Conservation (phyloP, 1,140 invertebrate species). For the Drosophila kohkoa region DNA sequence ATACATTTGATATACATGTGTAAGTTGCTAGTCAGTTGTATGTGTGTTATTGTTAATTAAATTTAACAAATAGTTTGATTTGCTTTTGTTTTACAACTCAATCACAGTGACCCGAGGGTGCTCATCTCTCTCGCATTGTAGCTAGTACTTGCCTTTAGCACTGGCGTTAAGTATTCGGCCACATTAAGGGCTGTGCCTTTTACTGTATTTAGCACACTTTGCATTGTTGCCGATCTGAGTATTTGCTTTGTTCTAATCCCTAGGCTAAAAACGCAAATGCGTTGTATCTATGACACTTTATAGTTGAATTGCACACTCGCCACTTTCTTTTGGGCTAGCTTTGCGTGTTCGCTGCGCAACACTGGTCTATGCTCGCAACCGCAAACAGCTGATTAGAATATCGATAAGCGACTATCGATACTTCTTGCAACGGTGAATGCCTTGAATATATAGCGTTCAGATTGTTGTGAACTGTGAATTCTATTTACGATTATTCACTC, state of each 20-base stretch:
- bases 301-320: slow-evolving; percentile 44
- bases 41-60: neutral
- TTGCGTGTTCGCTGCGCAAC: slow-evolving; percentile 14
- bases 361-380: slow-evolving; percentile 1
- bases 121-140: slow-evolving; percentile 18
- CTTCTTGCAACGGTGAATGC: neutral
- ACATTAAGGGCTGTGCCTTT: slow-evolving; percentile 97
- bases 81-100: slow-evolving; percentile 9
- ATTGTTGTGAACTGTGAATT: neutral
- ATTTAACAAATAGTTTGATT: neutral
- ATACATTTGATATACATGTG: neutral
- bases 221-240: slow-evolving; percentile 88
- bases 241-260: slow-evolving; percentile 47
- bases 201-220: slow-evolving; percentile 97
- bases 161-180: slow-evolving; percentile 97
- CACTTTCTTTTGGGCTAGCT: slow-evolving; percentile 31
- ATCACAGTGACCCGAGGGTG: slow-evolving; percentile 2
- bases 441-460: neutral
- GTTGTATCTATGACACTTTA: slow-evolving; percentile 30
- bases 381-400: slow-evolving; percentile 25
- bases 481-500: neutral
- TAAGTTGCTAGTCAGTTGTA: neutral
- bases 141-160: slow-evolving; percentile 91
- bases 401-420: slow-evolving; percentile 9
- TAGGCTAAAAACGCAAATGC: slow-evolving; percentile 28